Evolutionary conservation across 2,113 vertebrate species (phyloP).

Genomic region (Marmota monax): DNA sequence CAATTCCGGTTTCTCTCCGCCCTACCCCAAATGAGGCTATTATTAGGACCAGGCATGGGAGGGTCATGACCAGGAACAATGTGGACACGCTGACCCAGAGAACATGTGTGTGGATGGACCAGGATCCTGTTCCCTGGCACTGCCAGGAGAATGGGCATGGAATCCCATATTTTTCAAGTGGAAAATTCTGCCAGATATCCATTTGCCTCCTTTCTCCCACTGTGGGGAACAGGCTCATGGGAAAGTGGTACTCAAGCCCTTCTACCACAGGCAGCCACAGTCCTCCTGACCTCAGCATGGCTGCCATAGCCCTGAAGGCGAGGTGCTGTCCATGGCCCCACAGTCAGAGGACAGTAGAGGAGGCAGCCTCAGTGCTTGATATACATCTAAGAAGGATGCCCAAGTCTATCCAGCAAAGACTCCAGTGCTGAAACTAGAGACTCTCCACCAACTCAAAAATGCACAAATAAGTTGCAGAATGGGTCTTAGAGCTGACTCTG

Average conservation of each 20-base stretch:
- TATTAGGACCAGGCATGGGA: not conserved
- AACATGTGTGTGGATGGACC: not conserved
- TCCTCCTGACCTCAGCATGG: not conserved
- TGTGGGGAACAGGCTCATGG: fast-evolving
- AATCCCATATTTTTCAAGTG: slow-evolving; percentile 63
- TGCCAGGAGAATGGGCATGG: not conserved
- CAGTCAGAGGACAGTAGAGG: not conserved
- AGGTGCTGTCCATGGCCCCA: not conserved
- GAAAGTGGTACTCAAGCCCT: not conserved
- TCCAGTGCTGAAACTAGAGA: not conserved
- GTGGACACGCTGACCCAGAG: not conserved
- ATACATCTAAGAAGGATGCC: not conserved
- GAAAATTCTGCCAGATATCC: slow-evolving; percentile 22
- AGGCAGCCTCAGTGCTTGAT: not conserved
- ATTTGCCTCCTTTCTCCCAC: not conserved
- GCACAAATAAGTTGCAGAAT: not conserved
- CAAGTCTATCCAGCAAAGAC: not conserved
- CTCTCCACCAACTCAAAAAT: not conserved
- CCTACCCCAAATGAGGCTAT: not conserved
- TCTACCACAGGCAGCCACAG: not conserved
- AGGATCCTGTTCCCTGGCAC: not conserved
- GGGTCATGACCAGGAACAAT: not conserved
- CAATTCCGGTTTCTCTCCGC: not conserved
- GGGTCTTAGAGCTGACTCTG: fast-evolving
- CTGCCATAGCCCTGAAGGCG: not conserved